phyloP scores from a whole-genome alignment of 2,888 invertebrate genomes.

The Hyles lineata region DNA sequence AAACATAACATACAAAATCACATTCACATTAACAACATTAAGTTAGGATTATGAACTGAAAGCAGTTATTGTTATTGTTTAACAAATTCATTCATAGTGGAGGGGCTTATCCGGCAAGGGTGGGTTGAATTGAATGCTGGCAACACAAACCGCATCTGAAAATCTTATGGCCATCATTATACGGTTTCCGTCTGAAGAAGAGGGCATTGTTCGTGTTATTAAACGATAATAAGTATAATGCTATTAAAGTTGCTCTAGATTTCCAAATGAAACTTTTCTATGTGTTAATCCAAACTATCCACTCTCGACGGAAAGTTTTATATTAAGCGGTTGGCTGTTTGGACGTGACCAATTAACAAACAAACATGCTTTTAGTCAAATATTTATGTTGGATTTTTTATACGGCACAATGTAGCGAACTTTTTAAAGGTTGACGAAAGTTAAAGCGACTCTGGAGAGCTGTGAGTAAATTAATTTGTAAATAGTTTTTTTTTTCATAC shows the following conservation, averaged over 20 bases:
- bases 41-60: too few species aligned
- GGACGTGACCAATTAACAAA: slow-evolving; percentile 6
- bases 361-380: neutral
- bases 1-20: too few species aligned
- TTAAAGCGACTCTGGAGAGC: slow-evolving; percentile 1
- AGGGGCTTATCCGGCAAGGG: neutral
- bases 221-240: slow-evolving; percentile 9
- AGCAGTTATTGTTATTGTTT: neutral
- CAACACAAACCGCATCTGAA: slow-evolving; percentile 6
- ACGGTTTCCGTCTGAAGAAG: neutral
- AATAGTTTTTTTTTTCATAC: neutral
- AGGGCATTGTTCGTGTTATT: slow-evolving; percentile 14
- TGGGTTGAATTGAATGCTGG: neutral
- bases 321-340: slow-evolving; percentile 1
- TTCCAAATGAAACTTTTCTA: slow-evolving; percentile 11
- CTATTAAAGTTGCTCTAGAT: slow-evolving; percentile 14
- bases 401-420: neutral
- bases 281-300: neutral
- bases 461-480: neutral
- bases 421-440: neutral
- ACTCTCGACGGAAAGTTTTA: neutral
- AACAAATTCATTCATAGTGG: neutral
- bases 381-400: neutral
- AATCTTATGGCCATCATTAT: slow-evolving; percentile 9
- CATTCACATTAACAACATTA: too few species aligned